Percentiles rank a stretch among this genome's conserved stretches.
These are phyloP conservation scores for Drosophila parthenogenetica DNA, from an alignment of 2,888 invertebrate species.

Conservation along the genomic window DNA sequence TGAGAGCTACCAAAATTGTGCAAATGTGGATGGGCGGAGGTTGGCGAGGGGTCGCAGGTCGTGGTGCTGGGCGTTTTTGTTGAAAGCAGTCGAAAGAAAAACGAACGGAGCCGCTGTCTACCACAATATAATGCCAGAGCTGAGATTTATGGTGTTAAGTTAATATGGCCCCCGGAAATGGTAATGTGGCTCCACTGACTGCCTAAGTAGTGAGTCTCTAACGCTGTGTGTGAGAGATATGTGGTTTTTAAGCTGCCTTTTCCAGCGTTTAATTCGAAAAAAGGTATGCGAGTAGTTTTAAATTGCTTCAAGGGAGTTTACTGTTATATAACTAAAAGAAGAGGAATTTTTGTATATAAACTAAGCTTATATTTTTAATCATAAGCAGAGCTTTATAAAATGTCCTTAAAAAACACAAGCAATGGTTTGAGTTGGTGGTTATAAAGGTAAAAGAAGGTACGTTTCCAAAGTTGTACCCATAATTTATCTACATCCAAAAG, in stretches of 20 bases:
- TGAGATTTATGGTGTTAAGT: slow-evolving; percentile 73
- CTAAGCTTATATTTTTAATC: too few relatives aligned
- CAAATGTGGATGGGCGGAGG: background rate
- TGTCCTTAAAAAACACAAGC: too few relatives aligned
- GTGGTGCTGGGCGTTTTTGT: background rate
- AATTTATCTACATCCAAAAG: too few relatives aligned
- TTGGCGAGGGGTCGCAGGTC: background rate
- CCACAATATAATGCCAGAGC: slow-evolving; percentile 54
- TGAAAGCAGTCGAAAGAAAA: slow-evolving; percentile 19
- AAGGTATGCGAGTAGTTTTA: slow-evolving; percentile 2
- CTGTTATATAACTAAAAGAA: background rate
- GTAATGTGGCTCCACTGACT: slow-evolving; percentile 53
- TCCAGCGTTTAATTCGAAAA: slow-evolving; percentile 18
- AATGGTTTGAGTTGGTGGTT: too few relatives aligned
- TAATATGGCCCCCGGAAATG: slow-evolving; percentile 74
- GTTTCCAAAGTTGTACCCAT: too few relatives aligned
- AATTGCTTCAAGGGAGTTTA: slow-evolving; percentile 9
- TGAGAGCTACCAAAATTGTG: background rate
- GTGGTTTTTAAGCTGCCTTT: slow-evolving; percentile 21
- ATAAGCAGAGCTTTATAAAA: too few relatives aligned
- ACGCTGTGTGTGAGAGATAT: slow-evolving; percentile 5
- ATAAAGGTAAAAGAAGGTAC: too few relatives aligned
- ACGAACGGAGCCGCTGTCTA: slow-evolving; percentile 26
- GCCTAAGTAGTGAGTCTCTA: slow-evolving; percentile 21
- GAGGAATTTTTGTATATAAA: too few relatives aligned